phyloP scores from a whole-genome alignment of 1,140 invertebrate species.

The Zaprionus davidi region DNA sequence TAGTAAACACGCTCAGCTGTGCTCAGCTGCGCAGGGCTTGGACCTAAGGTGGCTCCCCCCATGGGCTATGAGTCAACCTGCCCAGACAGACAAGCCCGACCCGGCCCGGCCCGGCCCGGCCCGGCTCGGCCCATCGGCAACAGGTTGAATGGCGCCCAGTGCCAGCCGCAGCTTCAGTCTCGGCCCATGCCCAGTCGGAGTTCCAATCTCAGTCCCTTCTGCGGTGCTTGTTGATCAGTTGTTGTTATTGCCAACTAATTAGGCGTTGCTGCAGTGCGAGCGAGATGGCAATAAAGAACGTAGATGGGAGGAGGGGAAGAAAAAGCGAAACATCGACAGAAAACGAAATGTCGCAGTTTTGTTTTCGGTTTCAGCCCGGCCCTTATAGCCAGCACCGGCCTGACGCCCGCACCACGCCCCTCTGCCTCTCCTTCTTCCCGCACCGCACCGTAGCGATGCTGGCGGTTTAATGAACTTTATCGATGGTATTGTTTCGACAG shows the following conservation, averaged over 20 bases:
- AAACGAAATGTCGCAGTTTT: constrained; percentile 69
- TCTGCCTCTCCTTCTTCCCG: neutral
- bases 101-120: constrained; percentile 1
- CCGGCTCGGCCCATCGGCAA: constrained; percentile 36
- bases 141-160: constrained; percentile 56
- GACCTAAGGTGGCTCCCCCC: constrained; percentile 31
- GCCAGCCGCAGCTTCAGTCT: neutral
- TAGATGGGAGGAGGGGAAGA: neutral
- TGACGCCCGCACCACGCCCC: neutral
- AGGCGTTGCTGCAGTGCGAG: constrained; percentile 22
- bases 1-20: constrained; percentile 31
- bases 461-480: constrained; percentile 59
- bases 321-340: constrained; percentile 30
- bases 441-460: constrained; percentile 13
- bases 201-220: constrained; percentile 5
- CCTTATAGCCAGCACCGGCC: constrained; percentile 34
- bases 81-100: constrained; percentile 2
- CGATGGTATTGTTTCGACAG: neutral
- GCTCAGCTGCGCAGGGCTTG: constrained; percentile 17
- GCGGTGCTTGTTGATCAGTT: constrained; percentile 13
- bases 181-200: neutral
- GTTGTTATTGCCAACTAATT: constrained; percentile 45
- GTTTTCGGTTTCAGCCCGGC: constrained; percentile 63
- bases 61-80: constrained; percentile 45
- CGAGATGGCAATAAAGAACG: neutral